phyloP scores from a whole-genome alignment of 2,797 vertebrate species.

The Pseudocheirus occidentalis region DNA sequence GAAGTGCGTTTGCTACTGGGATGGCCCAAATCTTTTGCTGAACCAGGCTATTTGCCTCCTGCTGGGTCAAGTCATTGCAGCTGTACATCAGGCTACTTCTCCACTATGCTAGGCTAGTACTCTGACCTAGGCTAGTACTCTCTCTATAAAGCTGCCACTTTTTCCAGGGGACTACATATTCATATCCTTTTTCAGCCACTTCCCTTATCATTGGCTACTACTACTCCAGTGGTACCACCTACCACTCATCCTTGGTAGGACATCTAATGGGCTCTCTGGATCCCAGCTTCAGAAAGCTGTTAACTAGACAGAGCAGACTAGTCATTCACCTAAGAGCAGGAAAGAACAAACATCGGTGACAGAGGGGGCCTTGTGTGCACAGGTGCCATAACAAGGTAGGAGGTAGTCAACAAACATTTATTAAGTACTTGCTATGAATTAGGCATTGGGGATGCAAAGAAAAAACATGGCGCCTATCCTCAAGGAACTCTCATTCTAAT shows the following conservation, averaged over 20 bases:
- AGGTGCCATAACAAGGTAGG: neutral
- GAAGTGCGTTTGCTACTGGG: neutral
- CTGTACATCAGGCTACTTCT: neutral
- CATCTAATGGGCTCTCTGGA: neutral
- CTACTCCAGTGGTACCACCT: neutral
- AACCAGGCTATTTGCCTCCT: neutral
- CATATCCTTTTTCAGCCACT: too few relatives aligned
- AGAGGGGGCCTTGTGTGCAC: neutral
- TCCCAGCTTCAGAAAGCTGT: neutral
- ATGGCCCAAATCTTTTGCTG: neutral
- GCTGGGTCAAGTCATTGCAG: neutral
- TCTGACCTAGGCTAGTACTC: neutral
- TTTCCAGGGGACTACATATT: too few relatives aligned
- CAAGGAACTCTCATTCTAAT: neutral
- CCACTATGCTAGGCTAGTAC: neutral
- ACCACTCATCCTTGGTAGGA: neutral
- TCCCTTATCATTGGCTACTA: neutral
- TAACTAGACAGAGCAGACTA: neutral
- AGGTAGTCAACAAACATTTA: neutral
- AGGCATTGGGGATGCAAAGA: neutral
- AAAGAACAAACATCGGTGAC: neutral
- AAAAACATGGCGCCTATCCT: neutral
- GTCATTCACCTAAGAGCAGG: neutral
- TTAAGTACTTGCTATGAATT: neutral
- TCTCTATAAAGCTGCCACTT: too few relatives aligned